phyloP scores from a whole-genome alignment of 2,888 invertebrate species.

The Neuroscelio doddi region DNA sequence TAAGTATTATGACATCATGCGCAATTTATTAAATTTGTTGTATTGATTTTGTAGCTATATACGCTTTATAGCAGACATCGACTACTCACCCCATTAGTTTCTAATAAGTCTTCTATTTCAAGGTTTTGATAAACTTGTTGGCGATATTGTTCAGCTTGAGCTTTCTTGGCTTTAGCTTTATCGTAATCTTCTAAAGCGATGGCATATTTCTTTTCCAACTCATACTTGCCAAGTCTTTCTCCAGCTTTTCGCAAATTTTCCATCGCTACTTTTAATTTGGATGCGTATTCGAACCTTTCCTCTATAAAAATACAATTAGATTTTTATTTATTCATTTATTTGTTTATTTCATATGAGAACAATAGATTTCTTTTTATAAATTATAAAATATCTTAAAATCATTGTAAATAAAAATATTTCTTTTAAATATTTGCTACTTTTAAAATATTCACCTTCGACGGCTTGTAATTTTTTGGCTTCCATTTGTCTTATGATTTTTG shows the following conservation, averaged over 20 bases:
- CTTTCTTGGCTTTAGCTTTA: conserved; percentile 89
- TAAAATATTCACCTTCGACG: conserved; percentile 86
- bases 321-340: neutral
- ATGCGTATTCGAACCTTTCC: conserved; percentile 94
- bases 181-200: conserved; percentile 95
- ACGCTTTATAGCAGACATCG: neutral
- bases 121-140: conserved; percentile 83
- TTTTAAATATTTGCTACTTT: too few relatives aligned
- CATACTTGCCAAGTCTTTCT: conserved; percentile 90
- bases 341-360: too few relatives aligned
- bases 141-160: conserved; percentile 90
- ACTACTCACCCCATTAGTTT: conserved; percentile 81
- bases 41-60: neutral
- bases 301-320: conserved; percentile 73
- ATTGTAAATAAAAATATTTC: too few relatives aligned
- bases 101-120: conserved; percentile 84
- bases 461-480: conserved; percentile 91
- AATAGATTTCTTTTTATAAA: too few relatives aligned
- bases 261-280: conserved; percentile 90
- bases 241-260: conserved; percentile 88
- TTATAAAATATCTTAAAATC: too few relatives aligned
- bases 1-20: too few relatives aligned
- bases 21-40: too few relatives aligned
- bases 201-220: conserved; percentile 92
- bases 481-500: conserved; percentile 87